phyloP scores from a whole-genome alignment of 2,113 vertebrate species.

The Brienomyrus brachyistius region DNA sequence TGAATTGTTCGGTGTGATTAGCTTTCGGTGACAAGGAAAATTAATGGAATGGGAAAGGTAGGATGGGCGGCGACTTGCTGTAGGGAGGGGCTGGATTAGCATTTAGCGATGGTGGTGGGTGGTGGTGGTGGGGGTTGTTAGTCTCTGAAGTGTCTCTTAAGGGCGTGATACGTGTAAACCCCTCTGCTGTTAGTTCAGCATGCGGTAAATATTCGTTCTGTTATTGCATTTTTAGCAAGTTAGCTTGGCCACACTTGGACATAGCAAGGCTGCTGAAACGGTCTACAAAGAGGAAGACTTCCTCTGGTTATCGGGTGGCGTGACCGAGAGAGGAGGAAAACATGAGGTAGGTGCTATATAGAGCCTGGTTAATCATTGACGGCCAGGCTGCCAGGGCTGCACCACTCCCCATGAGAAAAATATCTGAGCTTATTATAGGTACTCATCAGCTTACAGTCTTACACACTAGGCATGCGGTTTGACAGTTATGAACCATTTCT shows the following conservation, averaged over 20 bases:
- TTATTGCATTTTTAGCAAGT: background rate
- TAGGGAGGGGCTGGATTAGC: background rate
- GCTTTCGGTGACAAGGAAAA: conserved; percentile 45
- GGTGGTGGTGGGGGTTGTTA: background rate
- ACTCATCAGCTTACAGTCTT: background rate
- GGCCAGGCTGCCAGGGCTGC: background rate
- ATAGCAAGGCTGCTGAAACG: background rate
- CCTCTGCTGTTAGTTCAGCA: background rate
- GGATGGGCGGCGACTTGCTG: conserved; percentile 42
- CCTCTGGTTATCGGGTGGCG: background rate
- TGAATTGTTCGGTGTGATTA: conserved; percentile 53
- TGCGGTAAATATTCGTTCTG: background rate
- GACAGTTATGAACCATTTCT: background rate
- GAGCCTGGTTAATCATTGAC: background rate
- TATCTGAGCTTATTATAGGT: background rate
- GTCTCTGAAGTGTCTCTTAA: background rate
- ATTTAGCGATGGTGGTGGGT: background rate
- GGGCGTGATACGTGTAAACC: background rate
- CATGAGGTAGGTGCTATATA: background rate
- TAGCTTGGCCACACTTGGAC: background rate
- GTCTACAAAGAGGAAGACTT: background rate
- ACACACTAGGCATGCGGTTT: background rate
- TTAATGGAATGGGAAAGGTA: conserved; percentile 46
- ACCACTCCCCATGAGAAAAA: background rate
- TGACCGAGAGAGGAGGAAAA: background rate